Evolutionary conservation across 2,888 invertebrate genomes (phyloP), one percentile per base, ranked within the genome.

Genomic region (Pristionchus japonicus): DNA sequence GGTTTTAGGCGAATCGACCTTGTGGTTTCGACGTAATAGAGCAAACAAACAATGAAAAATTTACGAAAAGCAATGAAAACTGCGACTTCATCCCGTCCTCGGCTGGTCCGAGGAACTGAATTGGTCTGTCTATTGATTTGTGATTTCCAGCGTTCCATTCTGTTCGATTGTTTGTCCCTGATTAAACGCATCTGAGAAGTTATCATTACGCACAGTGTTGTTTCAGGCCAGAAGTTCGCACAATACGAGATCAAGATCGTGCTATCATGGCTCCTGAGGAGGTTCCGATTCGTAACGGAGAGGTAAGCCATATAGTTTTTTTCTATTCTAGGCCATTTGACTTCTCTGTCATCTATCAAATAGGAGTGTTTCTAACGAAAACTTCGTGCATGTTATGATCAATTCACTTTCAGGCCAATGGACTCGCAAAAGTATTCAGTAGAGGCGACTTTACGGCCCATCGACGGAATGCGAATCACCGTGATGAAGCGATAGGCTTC

Each of bases 221-320:
- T 84, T 57, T 52, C 37, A 84, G 84, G 84, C 31, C 84, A 84
- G 40, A 84, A 52, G 23, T 84, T 84, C 61, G 84, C 84, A 0
- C 84, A 37, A 11, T 84, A 57, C 40, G 84, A 84, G 61, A 47
- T 47, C 52, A 84, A 84, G 37, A 84, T 84, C 7, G 47, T 84
- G n/a, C 3, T 57, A 9, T 84, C 84, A 37, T 84, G 84, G 84
- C 20, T 84, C n/a, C 61, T 84, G 23, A 17, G 84, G 3, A 47
- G 84, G 13, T 84, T 40, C 61, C 52, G 40, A 40, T 84, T 84
- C 61, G 52, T 27, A 23, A 84, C 84, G 3, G 80, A 80, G 7
- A 43, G 27, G 80, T 80, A 2, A 47, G 80, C 23, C n/a, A n/a
- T n/a, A n/a, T n/a, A n/a, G n/a, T n/a, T n/a, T n/a, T n/a, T n/a